These are phyloP conservation scores for Calonectris borealis DNA, from an alignment of 2,113 vertebrate species.

Conservation along the genomic window DNA sequence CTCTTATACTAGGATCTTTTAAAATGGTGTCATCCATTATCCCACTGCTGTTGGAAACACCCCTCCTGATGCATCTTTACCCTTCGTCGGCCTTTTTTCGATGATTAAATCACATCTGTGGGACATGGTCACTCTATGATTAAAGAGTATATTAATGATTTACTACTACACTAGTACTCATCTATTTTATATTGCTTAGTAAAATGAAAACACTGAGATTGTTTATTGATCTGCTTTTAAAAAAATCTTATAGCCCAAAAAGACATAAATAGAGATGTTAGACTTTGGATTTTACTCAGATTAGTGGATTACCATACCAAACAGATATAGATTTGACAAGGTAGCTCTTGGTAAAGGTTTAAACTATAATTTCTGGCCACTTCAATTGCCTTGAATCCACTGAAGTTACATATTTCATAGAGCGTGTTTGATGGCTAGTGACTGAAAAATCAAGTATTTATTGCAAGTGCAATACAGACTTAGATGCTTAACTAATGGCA, in stretches of 20 bases:
- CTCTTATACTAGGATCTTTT: neutral
- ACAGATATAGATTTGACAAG: neutral
- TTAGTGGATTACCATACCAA: neutral
- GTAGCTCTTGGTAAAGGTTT: neutral
- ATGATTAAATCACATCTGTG: neutral
- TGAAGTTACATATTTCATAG: neutral
- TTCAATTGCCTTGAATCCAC: neutral
- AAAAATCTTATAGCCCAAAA: neutral
- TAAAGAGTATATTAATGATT: slow-evolving; percentile 47
- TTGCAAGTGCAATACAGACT: neutral
- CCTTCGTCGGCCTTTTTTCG: neutral
- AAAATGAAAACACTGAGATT: slow-evolving; percentile 57
- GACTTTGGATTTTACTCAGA: neutral
- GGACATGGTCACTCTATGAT: neutral
- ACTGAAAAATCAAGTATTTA: neutral
- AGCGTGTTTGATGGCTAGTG: neutral
- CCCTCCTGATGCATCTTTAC: neutral
- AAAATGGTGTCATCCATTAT: neutral
- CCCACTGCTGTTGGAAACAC: neutral
- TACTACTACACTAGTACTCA: slow-evolving; percentile 18
- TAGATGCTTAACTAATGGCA: neutral
- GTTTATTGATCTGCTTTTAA: slow-evolving; percentile 30
- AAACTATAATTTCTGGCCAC: neutral
- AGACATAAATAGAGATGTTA: neutral
- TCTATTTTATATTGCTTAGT: slow-evolving; percentile 39